A percentile compares a stretch with the other conserved stretches of the same genome.
Evolutionary conservation across 1,140 invertebrate genomes (phyloP).

Genomic region (Bacillus rossius): DNA sequence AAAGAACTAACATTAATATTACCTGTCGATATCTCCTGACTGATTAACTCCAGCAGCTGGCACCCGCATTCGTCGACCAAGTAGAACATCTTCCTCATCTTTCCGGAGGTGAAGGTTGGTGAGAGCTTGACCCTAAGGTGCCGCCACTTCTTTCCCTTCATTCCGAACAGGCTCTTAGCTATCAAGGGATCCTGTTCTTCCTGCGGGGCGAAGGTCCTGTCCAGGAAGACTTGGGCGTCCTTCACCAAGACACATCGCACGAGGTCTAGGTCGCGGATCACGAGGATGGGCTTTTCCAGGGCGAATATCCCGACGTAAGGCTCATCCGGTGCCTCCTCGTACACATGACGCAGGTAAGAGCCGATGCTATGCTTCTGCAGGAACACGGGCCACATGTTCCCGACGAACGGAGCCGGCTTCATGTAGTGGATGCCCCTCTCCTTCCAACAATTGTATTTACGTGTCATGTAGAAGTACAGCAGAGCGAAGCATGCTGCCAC

Average conservation of each 20-base stretch:
- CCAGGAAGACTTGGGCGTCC: conserved; percentile 45
- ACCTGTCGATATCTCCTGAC: too few species aligned
- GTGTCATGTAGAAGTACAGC: conserved; percentile 38
- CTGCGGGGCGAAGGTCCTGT: conserved; percentile 38
- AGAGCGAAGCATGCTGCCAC: background rate
- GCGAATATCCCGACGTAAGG: conserved; percentile 38
- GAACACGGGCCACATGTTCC: conserved; percentile 33
- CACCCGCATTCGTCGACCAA: conserved; percentile 11
- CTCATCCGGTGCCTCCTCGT: background rate
- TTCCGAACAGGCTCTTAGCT: conserved; percentile 1
- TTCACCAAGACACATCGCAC: conserved; percentile 43
- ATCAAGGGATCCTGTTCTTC: conserved; percentile 38
- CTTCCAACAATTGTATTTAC: conserved; percentile 44
- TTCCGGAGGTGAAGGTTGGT: conserved; percentile 44
- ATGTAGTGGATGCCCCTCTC: conserved; percentile 38
- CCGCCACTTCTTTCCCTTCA: conserved; percentile 37
- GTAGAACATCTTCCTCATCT: conserved; percentile 45
- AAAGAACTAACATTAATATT: too few species aligned
- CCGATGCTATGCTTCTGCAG: conserved; percentile 12
- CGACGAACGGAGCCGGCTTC: conserved; percentile 42
- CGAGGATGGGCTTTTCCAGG: conserved; percentile 43
- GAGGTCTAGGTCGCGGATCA: conserved; percentile 44
- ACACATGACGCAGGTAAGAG: background rate
- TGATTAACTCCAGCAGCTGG: background rate
- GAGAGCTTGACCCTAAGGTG: conserved; percentile 41